A percentile compares a stretch with the other conserved stretches of the same genome.
Conservation (phyloP, 2,888 invertebrate genomes). For the Torymus tubicola region DNA sequence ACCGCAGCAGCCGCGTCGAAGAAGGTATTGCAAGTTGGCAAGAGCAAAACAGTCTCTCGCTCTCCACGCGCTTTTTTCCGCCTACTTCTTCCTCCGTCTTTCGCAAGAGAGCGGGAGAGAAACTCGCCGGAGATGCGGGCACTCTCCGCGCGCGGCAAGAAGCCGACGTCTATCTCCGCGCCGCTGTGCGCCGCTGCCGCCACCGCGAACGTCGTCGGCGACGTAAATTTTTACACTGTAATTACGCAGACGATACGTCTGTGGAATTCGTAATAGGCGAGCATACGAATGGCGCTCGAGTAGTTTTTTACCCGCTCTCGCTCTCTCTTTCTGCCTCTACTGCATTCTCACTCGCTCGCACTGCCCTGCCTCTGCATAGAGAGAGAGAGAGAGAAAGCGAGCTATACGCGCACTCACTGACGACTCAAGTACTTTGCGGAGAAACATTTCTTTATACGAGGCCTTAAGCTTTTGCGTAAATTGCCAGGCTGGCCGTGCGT, state of each 20-base stretch:
- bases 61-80: slow-evolving; percentile 33
- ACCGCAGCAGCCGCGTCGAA: background rate
- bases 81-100: slow-evolving; percentile 32
- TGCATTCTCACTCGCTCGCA: too few species aligned
- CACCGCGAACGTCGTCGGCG: slow-evolving; percentile 38
- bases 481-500: slow-evolving; percentile 21
- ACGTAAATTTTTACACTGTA: slow-evolving; percentile 72
- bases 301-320: slow-evolving; percentile 50
- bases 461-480: slow-evolving; percentile 42
- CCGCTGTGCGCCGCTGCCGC: background rate
- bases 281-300: slow-evolving; percentile 57
- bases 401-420: slow-evolving; percentile 39
- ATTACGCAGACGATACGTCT: slow-evolving; percentile 71
- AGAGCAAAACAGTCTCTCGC: slow-evolving; percentile 55
- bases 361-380: slow-evolving; percentile 26
- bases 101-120: slow-evolving; percentile 3
- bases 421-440: slow-evolving; percentile 44
- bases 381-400: background rate
- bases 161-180: too few species aligned
- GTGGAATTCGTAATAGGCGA: slow-evolving; percentile 68
- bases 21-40: slow-evolving; percentile 24
- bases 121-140: slow-evolving; percentile 24
- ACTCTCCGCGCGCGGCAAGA: too few species aligned
- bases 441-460: slow-evolving; percentile 40
- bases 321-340: slow-evolving; percentile 3